Base-by-base conservation (phyloP, 2,888 invertebrate species). In the Rhagophthalmus giganteus region DNA sequence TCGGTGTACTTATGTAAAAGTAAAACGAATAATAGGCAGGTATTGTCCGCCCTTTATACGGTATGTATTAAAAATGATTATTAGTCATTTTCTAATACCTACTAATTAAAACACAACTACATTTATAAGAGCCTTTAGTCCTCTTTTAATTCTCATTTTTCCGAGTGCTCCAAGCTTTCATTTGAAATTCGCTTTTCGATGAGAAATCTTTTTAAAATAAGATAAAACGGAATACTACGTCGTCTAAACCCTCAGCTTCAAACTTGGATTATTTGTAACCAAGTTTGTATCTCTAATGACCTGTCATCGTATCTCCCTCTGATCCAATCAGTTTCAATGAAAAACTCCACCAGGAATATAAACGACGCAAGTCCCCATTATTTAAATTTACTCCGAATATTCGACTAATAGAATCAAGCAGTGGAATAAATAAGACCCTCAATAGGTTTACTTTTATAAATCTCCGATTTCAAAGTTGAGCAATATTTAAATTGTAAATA, bases 241-340 rank as follows among this genome's bases (percentile, higher is more conserved):
- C 32, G 44, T 51, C 39, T 16, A 31, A 45, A 31, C 33, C 45
- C 45, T 37, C 35, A 41, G 38, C 31, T 54, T 54, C 33, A 59
- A 57, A 59, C 52, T 55, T 59, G 54, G 56, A 55, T 59, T 57
- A 56, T 57, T 57, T 59, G 56, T 57, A 54, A 56, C 56, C 56
- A 51, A 47, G 39, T 50, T 54, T 54, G 54, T 50, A 47, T 51
- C 47, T 54, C 58, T 59, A 60, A 60, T 60, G 60, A 59, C 53
- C 58, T 60, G 60, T 60, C 58, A 59, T 51, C 41, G 51, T 49
- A 51, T 55, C 58, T 49, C 53, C 54, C 57, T 53, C 49, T 55
- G 55, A 53, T 59, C 58, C 60, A 60, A 60, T 60, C 58, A 59
- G 57, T 59, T 60, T 58, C 60, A 60, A 59, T 59, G 58, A 59